Conservation (phyloP, 2,113 vertebrate species). For the Dromaius novaehollandiae region DNA sequence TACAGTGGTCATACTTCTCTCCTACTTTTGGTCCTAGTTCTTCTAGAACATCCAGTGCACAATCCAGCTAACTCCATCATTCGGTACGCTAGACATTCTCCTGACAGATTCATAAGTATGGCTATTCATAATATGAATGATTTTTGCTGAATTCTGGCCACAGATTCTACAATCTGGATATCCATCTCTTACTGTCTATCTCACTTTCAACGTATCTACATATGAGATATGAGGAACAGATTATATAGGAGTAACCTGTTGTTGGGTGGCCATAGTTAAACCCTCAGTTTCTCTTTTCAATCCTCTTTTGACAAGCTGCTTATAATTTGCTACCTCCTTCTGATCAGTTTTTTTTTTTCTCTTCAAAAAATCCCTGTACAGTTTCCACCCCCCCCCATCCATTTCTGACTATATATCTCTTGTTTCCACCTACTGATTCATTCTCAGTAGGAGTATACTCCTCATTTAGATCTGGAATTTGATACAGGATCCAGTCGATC, state of each 20-base stretch:
- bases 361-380: background rate
- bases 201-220: accelerated
- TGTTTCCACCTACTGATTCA: background rate
- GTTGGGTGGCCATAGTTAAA: background rate
- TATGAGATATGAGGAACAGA: too few species aligned
- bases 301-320: background rate
- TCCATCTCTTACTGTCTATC: background rate
- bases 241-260: background rate
- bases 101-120: background rate
- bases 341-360: background rate
- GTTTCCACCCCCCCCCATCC: too few species aligned
- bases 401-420: background rate
- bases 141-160: background rate
- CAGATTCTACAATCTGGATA: background rate
- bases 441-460: background rate
- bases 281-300: background rate
- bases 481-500: background rate
- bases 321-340: background rate
- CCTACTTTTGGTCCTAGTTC: too few species aligned
- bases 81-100: background rate
- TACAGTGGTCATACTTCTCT: background rate
- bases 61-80: background rate
- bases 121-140: background rate
- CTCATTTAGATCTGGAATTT: background rate
- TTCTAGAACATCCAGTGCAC: too few species aligned